phyloP scores from a whole-genome alignment of 1,140 invertebrate genomes.

The Potamilus streckersoni region DNA sequence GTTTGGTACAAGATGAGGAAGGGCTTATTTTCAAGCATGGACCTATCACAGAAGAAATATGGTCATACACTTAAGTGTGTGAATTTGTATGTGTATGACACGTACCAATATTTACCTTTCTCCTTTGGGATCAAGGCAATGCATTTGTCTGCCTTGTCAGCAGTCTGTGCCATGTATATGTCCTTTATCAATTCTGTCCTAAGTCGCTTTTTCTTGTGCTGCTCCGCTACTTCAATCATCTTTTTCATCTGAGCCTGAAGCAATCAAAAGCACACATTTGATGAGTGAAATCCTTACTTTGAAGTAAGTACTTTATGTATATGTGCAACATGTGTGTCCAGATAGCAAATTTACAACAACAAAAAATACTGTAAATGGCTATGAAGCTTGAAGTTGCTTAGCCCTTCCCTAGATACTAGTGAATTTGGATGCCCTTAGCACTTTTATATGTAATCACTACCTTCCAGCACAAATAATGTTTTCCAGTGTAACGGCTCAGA shows the following conservation, averaged over 20 bases:
- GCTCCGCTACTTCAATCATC: slow-evolving; percentile 67
- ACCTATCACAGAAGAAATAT: no score
- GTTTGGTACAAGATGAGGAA: no score
- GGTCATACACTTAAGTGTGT: no score
- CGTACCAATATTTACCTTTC: slow-evolving; percentile 65
- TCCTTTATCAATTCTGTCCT: slow-evolving; percentile 64
- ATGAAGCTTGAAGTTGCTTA: no score
- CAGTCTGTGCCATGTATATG: slow-evolving; percentile 65
- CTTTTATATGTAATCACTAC: no score
- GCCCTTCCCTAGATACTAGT: no score
- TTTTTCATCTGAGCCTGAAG: slow-evolving; percentile 56
- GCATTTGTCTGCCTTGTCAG: slow-evolving; percentile 65
- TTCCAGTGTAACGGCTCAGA: no score
- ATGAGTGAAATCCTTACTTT: slow-evolving; percentile 1
- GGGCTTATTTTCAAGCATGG: no score
- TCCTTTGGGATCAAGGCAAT: slow-evolving; percentile 55
- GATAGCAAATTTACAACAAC: no score
- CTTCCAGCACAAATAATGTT: no score
- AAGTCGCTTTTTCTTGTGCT: slow-evolving; percentile 63
- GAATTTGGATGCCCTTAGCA: no score
- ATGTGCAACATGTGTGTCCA: neutral
- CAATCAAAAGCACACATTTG: slow-evolving; percentile 4
- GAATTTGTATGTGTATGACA: slow-evolving; percentile 10
- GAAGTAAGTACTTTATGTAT: neutral
- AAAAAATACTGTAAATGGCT: neutral